A percentile compares a stretch with the other conserved stretches of the same genome.
phyloP scores from a whole-genome alignment of 2,888 invertebrate species.

The Villa cingulata region DNA sequence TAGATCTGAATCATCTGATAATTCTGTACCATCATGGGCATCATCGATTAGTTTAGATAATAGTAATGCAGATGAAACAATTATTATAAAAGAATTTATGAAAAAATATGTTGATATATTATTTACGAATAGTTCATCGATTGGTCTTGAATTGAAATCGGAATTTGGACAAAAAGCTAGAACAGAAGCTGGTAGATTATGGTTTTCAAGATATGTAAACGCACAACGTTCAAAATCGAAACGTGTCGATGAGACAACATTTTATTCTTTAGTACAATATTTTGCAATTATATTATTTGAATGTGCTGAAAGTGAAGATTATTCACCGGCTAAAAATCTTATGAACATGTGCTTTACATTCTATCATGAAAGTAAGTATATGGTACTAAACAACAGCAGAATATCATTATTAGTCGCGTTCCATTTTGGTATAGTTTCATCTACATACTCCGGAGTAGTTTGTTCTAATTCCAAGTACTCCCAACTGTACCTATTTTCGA shows the following conservation, averaged over 20 bases:
- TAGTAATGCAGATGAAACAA: constrained; percentile 40
- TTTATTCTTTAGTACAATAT: constrained; percentile 55
- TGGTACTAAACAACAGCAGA: too few relatives aligned
- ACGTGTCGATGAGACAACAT: constrained; percentile 49
- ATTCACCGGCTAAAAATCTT: constrained; percentile 52
- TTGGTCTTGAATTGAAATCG: constrained; percentile 50
- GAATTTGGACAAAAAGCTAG: constrained; percentile 52
- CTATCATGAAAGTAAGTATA: constrained; percentile 52
- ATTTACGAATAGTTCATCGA: constrained; percentile 43
- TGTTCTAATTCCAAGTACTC: too few relatives aligned
- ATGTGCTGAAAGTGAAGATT: constrained; percentile 57
- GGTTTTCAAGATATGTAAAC: constrained; percentile 55
- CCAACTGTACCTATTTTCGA: too few relatives aligned
- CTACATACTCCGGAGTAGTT: too few relatives aligned
- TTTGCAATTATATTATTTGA: constrained; percentile 58
- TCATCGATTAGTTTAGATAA: constrained; percentile 49
- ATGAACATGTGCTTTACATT: constrained; percentile 68
- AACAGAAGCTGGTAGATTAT: constrained; percentile 48
- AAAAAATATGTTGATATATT: constrained; percentile 48
- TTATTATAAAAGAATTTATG: constrained; percentile 52
- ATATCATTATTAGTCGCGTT: too few relatives aligned
- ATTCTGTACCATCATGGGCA: constrained; percentile 49
- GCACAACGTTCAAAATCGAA: constrained; percentile 48
- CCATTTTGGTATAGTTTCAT: too few relatives aligned
- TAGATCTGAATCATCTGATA: constrained; percentile 38